These are phyloP conservation scores for Muscicapa adusta DNA, from an alignment of 2,113 vertebrate species.

Conservation along the genomic window DNA sequence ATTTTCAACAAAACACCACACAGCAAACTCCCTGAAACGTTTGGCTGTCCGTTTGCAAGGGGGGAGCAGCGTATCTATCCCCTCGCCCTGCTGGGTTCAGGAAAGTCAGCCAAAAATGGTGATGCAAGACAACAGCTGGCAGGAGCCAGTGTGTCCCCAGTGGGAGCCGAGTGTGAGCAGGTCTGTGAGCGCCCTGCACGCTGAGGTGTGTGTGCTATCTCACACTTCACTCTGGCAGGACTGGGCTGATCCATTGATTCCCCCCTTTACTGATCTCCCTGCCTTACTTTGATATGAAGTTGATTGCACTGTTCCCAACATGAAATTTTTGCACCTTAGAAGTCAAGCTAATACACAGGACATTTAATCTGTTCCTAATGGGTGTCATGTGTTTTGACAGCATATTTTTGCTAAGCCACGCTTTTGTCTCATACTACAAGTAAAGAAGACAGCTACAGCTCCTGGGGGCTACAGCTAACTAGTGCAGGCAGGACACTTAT, in stretches of 20 bases:
- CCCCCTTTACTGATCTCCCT: not conserved
- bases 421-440: constrained; percentile 14
- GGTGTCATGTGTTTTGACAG: not conserved
- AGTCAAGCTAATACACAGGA: constrained; percentile 41
- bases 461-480: constrained; percentile 47
- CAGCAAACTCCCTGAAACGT: constrained; percentile 44
- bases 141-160: not conserved
- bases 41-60: not conserved
- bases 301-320: constrained; percentile 51
- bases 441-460: constrained; percentile 21
- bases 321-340: constrained; percentile 51
- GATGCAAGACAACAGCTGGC: not conserved
- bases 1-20: constrained; percentile 28
- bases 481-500: constrained; percentile 46
- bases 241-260: not conserved
- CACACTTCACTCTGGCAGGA: constrained; percentile 3
- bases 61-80: not conserved
- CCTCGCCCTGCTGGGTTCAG: constrained; percentile 23
- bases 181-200: not conserved
- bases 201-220: not conserved
- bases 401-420: not conserved
- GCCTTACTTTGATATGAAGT: not conserved
- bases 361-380: constrained; percentile 15
- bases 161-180: not conserved
- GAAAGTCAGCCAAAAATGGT: not conserved